Conservation (phyloP, 2,113 vertebrate genomes). For the Falcunculus frontatus region DNA sequence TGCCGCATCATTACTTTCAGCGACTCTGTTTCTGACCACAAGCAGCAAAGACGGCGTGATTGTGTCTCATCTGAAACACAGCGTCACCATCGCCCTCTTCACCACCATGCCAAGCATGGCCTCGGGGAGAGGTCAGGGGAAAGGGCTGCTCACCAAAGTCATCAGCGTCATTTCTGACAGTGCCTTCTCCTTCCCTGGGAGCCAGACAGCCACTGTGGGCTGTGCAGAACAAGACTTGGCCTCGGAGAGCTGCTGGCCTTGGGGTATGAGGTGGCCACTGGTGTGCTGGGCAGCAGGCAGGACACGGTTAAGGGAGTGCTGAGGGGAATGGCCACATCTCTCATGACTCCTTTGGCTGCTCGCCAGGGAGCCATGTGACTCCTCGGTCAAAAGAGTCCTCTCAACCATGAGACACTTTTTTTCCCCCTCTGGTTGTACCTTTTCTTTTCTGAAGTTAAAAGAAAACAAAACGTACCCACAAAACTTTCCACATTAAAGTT, state of each 20-base stretch:
- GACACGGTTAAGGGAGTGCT: slow-evolving; percentile 36
- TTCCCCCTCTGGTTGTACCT: slow-evolving; percentile 19
- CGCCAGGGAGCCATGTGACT: slow-evolving; percentile 38
- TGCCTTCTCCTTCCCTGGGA: not conserved
- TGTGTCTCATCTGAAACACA: rapidly evolving
- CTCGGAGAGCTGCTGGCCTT: not conserved
- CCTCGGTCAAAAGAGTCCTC: slow-evolving; percentile 58
- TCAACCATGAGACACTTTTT: slow-evolving; percentile 51
- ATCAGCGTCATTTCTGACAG: rapidly evolving
- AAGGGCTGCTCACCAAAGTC: not conserved
- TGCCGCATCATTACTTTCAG: not conserved
- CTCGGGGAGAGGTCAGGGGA: not conserved
- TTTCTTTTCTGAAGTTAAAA: slow-evolving; percentile 49
- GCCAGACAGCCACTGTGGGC: not conserved
- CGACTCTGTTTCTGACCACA: not conserved
- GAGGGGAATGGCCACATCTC: slow-evolving; percentile 25
- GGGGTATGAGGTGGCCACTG: rapidly evolving
- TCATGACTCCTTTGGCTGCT: slow-evolving; percentile 57
- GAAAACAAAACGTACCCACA: slow-evolving; percentile 35
- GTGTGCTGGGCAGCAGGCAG: not conserved
- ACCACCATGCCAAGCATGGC: not conserved
- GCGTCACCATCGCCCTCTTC: not conserved
- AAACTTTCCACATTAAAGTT: slow-evolving; percentile 47
- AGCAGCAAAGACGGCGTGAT: rapidly evolving
- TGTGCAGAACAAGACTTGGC: rapidly evolving